A percentile compares a stretch with the other conserved stretches of the same genome.
Conservation (phyloP, 2,113 vertebrate species). For the Callithrix jacchus region DNA sequence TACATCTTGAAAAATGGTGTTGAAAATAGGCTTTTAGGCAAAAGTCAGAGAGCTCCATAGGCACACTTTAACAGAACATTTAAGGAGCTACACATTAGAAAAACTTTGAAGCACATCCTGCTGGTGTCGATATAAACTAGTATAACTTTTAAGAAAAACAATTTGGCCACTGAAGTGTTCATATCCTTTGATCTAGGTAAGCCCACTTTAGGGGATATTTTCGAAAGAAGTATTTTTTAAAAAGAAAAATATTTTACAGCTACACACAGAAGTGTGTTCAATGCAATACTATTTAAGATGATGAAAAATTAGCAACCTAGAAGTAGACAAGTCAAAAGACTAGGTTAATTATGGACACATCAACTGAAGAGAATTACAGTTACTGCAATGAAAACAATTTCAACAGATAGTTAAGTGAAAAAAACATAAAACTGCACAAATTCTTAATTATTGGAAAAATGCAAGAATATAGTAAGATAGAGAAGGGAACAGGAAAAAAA, state of each 20-base stretch:
- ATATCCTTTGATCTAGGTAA: conserved; percentile 20
- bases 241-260: not conserved
- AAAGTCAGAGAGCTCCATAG: conserved; percentile 4
- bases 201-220: not conserved
- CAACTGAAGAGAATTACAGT: not conserved
- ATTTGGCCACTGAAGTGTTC: conserved; percentile 15
- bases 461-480: not conserved
- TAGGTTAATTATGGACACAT: not conserved
- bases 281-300: not conserved
- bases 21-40: conserved; percentile 39
- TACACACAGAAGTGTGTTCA: not conserved
- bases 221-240: not conserved
- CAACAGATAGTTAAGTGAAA: not conserved
- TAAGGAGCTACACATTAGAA: not conserved
- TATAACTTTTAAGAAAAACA: not conserved
- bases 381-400: not conserved
- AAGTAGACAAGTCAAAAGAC: conserved; percentile 2
- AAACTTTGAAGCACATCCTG: not conserved
- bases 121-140: not conserved
- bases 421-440: not conserved
- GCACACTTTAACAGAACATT: not conserved
- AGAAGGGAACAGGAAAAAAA: not conserved
- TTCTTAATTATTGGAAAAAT: not conserved
- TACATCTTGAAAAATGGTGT: not conserved
- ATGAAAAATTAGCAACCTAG: conserved; percentile 1